Evolutionary conservation across 2,888 invertebrate genomes (phyloP).

Genomic region (Adelognathus sp.): DNA sequence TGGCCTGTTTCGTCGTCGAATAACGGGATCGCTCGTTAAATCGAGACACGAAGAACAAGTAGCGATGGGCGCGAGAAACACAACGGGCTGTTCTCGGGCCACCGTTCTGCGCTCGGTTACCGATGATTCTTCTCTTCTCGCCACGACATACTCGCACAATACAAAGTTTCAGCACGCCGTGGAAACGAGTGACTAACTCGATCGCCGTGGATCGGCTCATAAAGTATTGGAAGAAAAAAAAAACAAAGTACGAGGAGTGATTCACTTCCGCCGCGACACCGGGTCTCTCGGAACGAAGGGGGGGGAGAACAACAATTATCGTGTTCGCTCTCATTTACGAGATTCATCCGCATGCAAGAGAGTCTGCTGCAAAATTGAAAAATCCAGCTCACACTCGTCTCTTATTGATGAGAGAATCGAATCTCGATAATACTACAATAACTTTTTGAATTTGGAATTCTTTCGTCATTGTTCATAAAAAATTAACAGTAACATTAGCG

Average conservation of each 20-base stretch:
- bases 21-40: slow-evolving; percentile 32
- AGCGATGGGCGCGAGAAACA: neutral
- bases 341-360: neutral
- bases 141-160: neutral
- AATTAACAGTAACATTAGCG: too few species aligned
- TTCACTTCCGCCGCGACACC: slow-evolving; percentile 50
- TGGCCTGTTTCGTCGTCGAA: neutral
- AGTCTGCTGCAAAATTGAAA: neutral
- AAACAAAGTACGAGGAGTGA: slow-evolving; percentile 39
- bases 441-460: too few species aligned
- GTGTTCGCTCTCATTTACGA: slow-evolving; percentile 1
- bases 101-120: neutral
- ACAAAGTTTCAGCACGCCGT: neutral
- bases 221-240: slow-evolving; percentile 15
- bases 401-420: too few species aligned
- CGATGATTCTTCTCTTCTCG: neutral
- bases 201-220: slow-evolving; percentile 23
- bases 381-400: neutral
- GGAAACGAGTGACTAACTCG: slow-evolving; percentile 36
- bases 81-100: neutral
- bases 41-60: neutral
- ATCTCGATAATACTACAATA: too few species aligned
- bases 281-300: slow-evolving; percentile 14
- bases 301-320: slow-evolving; percentile 27
- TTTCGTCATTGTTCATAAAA: too few species aligned